Percentiles rank a stretch among this genome's conserved stretches.
These are phyloP conservation scores for Phlogophora meticulosa DNA, from an alignment of 2,888 invertebrate species.

Conservation along the genomic window DNA sequence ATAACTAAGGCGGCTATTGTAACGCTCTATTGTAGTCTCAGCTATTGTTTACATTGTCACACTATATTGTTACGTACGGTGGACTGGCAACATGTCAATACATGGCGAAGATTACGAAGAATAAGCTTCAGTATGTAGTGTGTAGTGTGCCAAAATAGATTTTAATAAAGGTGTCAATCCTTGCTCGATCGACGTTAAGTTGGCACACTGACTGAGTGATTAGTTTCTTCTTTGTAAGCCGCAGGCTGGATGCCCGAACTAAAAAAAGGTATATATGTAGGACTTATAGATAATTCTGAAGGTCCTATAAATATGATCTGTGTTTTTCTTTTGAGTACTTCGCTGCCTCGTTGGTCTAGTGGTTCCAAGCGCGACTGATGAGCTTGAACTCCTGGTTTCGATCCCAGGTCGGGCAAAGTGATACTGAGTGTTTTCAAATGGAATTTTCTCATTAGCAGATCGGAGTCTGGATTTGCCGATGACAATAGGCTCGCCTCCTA, in stretches of 20 bases:
- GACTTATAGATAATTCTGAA: neutral
- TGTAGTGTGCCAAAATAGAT: conserved; percentile 26
- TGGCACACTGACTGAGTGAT: neutral
- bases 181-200: neutral
- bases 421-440: too few species aligned
- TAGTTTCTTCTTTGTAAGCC: neutral
- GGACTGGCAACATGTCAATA: conserved; percentile 25
- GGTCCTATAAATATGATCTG: neutral
- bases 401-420: too few species aligned
- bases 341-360: too few species aligned
- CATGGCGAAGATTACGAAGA: neutral
- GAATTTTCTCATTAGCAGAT: too few species aligned
- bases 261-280: neutral
- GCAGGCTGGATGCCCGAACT: neutral
- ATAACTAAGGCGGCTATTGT: conserved; percentile 22
- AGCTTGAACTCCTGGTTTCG: too few species aligned
- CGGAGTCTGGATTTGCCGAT: too few species aligned
- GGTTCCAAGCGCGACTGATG: too few species aligned
- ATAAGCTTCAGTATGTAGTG: neutral
- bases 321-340: too few species aligned
- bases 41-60: conserved; percentile 21
- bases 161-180: conserved; percentile 29
- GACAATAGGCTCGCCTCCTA: too few species aligned
- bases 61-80: neutral
- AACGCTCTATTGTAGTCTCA: conserved; percentile 7